Base-by-base conservation (phyloP, 2,797 vertebrate genomes). In the Chelonia mydas region DNA sequence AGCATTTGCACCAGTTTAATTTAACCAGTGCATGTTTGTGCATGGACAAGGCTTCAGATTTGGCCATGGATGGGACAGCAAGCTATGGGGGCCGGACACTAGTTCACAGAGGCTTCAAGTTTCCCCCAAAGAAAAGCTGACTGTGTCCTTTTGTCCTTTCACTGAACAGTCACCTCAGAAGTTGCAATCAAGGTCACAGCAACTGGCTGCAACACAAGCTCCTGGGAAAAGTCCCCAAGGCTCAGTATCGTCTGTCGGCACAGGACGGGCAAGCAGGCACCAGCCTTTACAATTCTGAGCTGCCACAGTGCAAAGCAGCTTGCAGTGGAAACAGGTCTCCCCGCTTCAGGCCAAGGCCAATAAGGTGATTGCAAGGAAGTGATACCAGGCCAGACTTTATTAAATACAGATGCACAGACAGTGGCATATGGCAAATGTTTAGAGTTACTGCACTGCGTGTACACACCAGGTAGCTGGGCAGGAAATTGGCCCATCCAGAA, bases 31-130 rank as follows among this genome's bases (percentile, higher is more conserved):
- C 81, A 55, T 0, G 0, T 6, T 15, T 53, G 37, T 2, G 1
- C 9, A 37, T 1, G 0, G 27, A 19, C 50, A 47, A 94, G n/a
- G 59, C 81, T 4, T 5, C 2, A 6, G 45, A 88, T 50, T 19
- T 0, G 0, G 31, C 7, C 0, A 4, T 51, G 28, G 81, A 91
- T 59, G 21, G 74, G 0, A 0, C 5, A 72, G 54, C 17, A 80
- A 74, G 72, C 21, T n/a, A 78, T 7, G 11, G 27, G 2, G 31
- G 0, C 0, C 13, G 37, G 23, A 21, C 33, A 65, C n/a, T 68
- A 88, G 37, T 33, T 27, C 28, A 11, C 2, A 77, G 84, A 72
- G 8, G 28, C 7, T 49, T 61, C 1, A 1, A 41, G 23, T 45
- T 74, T 74, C 41, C 23, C 72, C 45, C 41, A 74, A 74, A 33